phyloP scores from a whole-genome alignment of 2,888 invertebrate genomes.

The Dendrolimus houi region DNA sequence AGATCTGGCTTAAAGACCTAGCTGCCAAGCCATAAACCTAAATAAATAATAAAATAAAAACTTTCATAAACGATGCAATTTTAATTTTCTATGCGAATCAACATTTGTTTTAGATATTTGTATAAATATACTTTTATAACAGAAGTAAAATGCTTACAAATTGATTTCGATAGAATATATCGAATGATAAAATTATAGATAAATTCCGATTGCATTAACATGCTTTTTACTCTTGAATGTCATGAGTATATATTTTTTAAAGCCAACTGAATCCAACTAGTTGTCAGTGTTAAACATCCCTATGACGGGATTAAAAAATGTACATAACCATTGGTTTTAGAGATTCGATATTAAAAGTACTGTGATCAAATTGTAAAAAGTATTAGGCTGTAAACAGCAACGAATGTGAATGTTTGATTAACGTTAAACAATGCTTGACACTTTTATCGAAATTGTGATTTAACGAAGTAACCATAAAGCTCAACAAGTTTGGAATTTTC shows the following conservation, averaged over 20 bases:
- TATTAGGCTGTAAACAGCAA: slow-evolving; percentile 66
- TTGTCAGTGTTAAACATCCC: slow-evolving; percentile 27
- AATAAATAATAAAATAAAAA: no score
- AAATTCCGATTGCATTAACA: no score
- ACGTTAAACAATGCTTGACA: slow-evolving; percentile 14
- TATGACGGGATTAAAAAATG: slow-evolving; percentile 44
- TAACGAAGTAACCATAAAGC: not conserved
- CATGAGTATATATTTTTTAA: not conserved
- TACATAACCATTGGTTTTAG: slow-evolving; percentile 42
- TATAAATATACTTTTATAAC: no score
- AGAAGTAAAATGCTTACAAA: no score
- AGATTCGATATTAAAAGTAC: slow-evolving; percentile 30
- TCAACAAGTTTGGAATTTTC: not conserved
- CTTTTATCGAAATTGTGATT: not conserved
- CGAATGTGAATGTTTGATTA: slow-evolving; percentile 24
- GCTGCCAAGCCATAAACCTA: no score
- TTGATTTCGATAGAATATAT: no score
- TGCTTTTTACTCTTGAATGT: not conserved
- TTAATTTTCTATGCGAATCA: no score
- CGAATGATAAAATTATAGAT: no score
- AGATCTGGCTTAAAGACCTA: no score
- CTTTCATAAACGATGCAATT: no score
- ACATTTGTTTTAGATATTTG: no score
- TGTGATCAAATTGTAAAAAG: slow-evolving; percentile 53
- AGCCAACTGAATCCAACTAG: not conserved